A percentile compares a stretch with the other conserved stretches of the same genome.
These are phyloP conservation scores for Odocoileus hemionus DNA, from an alignment of 2,113 vertebrate genomes.

Conservation along the genomic window DNA sequence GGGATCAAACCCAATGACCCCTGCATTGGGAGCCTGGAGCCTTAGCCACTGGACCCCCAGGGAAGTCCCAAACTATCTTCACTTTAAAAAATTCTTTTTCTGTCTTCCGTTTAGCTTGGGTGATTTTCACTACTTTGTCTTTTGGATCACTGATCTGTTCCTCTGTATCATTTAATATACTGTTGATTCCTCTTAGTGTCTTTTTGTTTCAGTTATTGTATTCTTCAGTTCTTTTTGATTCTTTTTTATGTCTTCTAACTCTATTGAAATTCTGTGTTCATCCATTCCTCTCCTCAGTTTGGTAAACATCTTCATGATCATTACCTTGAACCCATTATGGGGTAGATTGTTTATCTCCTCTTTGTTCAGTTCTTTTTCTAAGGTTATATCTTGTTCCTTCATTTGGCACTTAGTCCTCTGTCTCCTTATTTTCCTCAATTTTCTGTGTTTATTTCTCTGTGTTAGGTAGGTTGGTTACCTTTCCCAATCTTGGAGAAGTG, in stretches of 20 bases:
- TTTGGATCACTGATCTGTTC: background rate
- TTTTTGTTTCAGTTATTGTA: background rate
- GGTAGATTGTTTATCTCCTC: background rate
- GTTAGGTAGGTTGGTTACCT: background rate
- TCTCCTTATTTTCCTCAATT: background rate
- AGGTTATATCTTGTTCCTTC: background rate
- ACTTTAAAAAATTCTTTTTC: background rate
- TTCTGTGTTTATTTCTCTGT: background rate
- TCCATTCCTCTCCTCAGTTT: background rate
- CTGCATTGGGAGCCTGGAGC: rapidly evolving
- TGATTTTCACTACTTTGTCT: background rate
- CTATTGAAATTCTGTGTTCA: background rate
- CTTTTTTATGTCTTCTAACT: background rate
- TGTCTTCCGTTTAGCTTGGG: background rate
- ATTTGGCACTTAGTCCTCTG: background rate
- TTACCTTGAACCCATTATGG: background rate
- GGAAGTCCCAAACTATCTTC: background rate
- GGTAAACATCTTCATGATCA: background rate
- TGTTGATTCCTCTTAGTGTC: background rate
- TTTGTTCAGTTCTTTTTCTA: background rate
- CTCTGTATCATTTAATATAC: background rate
- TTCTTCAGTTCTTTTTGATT: background rate
- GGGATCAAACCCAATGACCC: background rate
- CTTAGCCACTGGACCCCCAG: background rate
- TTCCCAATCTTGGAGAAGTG: background rate